Base-by-base conservation (phyloP, 2,888 invertebrate genomes). In the Axea sp. region DNA sequence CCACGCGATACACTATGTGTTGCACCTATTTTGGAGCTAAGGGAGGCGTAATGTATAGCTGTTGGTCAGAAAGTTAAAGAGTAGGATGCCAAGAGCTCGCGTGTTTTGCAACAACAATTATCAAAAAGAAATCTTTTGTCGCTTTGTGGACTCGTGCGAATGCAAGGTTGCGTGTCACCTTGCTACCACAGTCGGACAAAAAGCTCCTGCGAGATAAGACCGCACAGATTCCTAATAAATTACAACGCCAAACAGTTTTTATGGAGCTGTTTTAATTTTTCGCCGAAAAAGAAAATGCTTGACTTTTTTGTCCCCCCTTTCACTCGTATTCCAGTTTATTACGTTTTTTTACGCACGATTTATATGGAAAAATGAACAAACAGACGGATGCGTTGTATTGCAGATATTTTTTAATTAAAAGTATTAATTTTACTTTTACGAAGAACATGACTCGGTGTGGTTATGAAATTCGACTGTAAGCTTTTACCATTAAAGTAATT, bases 111-210 rank as follows among this genome's bases (percentile, higher is more conserved):
- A 64, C 73, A 72, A 73, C 80, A 77, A 80, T 86, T 62, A 85
- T 85, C 85, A 75, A 74, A 73, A 75, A 72, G 78, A 77, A 81
- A 86, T 85, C 84, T 85, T 79, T 77, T 81, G 84, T 83, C 82
- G 81, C 82, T 78, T 79, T 78, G 79, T 77, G 80, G 78, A 79
- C 77, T 80, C 79, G 79, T 78, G 81, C 78, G 80, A 81, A 81
- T 77, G 77, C 78, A 76, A 79, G 80, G 77, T 85, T 78, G 85
- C 84, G 84, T 85, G 85, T 80, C 80, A 79, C 81, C 78, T 80
- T 77, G 82, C 79, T 78, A 81, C 82, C 73, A 78, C 69, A 73
- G 78, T 75, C 77, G 72, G 80, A 82, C 82, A 84, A 84, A 83
- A 84, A 85, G 78, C 80, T 65, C 67, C 49, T 51, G 9, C n/a